phyloP scores from a whole-genome alignment of 2,888 invertebrate species.

The Leptopilina syphax region DNA sequence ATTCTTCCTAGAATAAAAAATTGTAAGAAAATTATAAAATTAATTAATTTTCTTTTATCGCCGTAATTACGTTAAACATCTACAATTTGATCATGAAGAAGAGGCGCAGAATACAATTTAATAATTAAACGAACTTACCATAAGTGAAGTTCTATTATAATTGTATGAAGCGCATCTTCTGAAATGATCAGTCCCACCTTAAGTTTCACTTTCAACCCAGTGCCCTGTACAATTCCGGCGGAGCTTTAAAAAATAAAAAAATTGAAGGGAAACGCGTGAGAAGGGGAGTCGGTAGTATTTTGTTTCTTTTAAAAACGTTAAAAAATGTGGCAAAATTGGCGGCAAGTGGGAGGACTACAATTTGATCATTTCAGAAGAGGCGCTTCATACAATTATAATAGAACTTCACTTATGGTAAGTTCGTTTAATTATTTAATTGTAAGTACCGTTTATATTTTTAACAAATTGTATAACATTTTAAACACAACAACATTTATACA shows the following conservation, averaged over 20 bases:
- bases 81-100: conserved; percentile 1
- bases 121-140: conserved; percentile 5
- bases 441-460: too few relatives aligned
- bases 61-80: conserved; percentile 14
- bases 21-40: too few relatives aligned
- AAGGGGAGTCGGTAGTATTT: background rate
- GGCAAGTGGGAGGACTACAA: background rate
- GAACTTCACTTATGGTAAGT: background rate
- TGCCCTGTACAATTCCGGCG: background rate
- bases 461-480: too few relatives aligned
- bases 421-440: background rate
- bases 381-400: conserved; percentile 8
- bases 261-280: background rate
- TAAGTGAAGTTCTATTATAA: conserved; percentile 11
- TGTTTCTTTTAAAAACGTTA: background rate
- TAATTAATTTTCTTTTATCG: background rate
- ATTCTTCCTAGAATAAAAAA: too few relatives aligned
- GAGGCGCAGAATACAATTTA: conserved; percentile 2
- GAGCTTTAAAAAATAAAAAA: conserved; percentile 5
- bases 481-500: too few relatives aligned
- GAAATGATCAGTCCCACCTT: conserved; percentile 5
- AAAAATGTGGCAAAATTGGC: background rate
- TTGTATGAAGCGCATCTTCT: conserved; percentile 6
- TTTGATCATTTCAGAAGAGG: conserved; percentile 10
- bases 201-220: background rate